Percentiles rank a stretch among this genome's conserved stretches.
Evolutionary conservation across 2,797 vertebrate genomes (phyloP).

Genomic region (Silurus aristotelis): DNA sequence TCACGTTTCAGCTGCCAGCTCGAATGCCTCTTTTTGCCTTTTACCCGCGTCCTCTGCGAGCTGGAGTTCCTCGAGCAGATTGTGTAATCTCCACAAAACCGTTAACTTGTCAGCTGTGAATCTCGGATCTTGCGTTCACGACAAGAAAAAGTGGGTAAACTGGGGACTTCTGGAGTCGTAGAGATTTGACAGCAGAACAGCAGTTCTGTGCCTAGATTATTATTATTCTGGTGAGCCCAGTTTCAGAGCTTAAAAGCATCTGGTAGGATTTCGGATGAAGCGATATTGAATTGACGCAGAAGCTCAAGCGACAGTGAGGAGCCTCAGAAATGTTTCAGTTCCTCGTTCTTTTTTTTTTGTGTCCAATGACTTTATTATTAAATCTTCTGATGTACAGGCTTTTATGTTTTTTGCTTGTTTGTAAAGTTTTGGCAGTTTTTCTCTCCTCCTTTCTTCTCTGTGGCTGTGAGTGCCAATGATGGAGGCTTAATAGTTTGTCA

Average conservation of each 20-base stretch:
- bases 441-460: slow-evolving; percentile 1
- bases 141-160: slow-evolving; percentile 9
- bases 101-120: neutral
- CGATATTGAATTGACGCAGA: slow-evolving; percentile 4
- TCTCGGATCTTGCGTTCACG: slow-evolving; percentile 8
- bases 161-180: slow-evolving; percentile 6
- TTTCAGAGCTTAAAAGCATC: neutral
- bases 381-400: neutral
- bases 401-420: neutral
- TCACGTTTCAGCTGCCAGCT: neutral
- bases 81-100: slow-evolving; percentile 16
- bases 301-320: neutral
- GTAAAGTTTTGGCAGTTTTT: neutral
- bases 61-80: slow-evolving; percentile 6
- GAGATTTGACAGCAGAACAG: slow-evolving; percentile 6
- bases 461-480: neutral
- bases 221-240: neutral
- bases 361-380: slow-evolving; percentile 1
- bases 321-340: neutral
- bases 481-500: slow-evolving; percentile 8
- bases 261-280: slow-evolving; percentile 2
- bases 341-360: neutral
- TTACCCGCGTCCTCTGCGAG: neutral
- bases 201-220: neutral
- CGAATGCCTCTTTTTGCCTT: slow-evolving; percentile 17